Base-by-base conservation (phyloP, 2,888 invertebrate genomes). In the Pheosia tremula region DNA sequence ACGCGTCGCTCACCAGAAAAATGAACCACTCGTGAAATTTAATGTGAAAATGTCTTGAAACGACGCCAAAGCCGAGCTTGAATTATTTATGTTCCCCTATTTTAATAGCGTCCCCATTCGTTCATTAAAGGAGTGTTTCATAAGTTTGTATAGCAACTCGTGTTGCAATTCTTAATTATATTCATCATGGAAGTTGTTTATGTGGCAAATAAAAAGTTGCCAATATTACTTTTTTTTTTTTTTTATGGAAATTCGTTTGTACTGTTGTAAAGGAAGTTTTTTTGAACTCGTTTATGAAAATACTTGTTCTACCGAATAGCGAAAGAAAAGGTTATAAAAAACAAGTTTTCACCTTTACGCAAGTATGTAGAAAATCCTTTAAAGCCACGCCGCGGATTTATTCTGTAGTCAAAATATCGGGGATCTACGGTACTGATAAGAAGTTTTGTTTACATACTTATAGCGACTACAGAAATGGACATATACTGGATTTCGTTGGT, bases 11-110 rank as follows among this genome's bases (percentile, higher is more conserved):
- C 81, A 74, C 81, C 84, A 87, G 90, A 93, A 92, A 93, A 92
- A 91, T 91, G 88, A 89, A 88, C 84, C 83, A 87, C 91, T 93
- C 92, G 91, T 93, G 92, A 93, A 93, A 93, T 91, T 93, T 92
- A 90, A 93, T 91, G 93, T 91, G 86, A 86, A 91, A 91, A 91
- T 90, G 87, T 90, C 91, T 92, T 93, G 93, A 93, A 93, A 89
- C 91, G 86, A 86, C 85, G 93, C 93, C 93, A 93, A 93, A 91
- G 87, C 91, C 80, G 80, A 81, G 85, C 76, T 80, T 93, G 93
- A 91, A 93, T 93, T 92, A 92, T 93, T 92, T 91, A 93, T 92
- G 87, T 88, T 83, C 81, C 81, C 88, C 88, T 89, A 91, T 91
- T 93, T 91, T 93, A 92, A 93, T 91, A 87, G 90, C 84, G 84